Evolutionary conservation across 1,140 invertebrate genomes (phyloP).

Genomic region (Hyles euphorbiae): DNA sequence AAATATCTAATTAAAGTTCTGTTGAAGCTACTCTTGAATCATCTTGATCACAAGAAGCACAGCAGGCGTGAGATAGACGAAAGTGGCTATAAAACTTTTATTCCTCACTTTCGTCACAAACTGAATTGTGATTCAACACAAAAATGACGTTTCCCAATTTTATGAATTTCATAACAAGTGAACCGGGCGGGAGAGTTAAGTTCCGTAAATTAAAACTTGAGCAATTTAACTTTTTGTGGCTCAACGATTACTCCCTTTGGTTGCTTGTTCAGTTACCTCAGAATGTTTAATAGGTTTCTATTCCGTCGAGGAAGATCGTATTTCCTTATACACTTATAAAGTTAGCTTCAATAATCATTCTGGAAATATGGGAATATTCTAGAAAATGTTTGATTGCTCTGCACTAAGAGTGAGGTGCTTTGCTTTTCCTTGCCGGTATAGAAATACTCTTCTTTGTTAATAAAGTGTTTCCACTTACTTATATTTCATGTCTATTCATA

Average conservation of each 20-base stretch:
- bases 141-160: constrained; percentile 25
- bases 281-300: constrained; percentile 26
- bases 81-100: constrained; percentile 12
- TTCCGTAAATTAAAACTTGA: constrained; percentile 36
- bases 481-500: too few relatives aligned
- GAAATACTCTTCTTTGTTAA: too few relatives aligned
- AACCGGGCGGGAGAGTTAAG: constrained; percentile 22
- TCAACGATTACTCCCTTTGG: constrained; percentile 25
- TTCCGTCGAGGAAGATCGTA: too few relatives aligned
- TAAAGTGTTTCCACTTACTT: too few relatives aligned
- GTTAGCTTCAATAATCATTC: too few relatives aligned
- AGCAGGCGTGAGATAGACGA: constrained; percentile 2
- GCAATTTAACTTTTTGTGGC: constrained; percentile 47
- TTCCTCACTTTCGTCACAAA: constrained; percentile 4
- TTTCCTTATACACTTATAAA: too few relatives aligned
- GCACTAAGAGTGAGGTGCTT: too few relatives aligned
- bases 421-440: too few relatives aligned
- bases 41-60: background rate
- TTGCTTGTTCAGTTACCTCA: constrained; percentile 14
- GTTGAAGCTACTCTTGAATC: too few relatives aligned
- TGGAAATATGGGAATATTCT: too few relatives aligned
- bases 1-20: background rate
- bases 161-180: constrained; percentile 27
- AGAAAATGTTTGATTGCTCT: too few relatives aligned
- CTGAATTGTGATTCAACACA: constrained; percentile 6